Evolutionary conservation across 2,797 vertebrate species (phyloP).

Genomic region (Enteromius fasciolatus): DNA sequence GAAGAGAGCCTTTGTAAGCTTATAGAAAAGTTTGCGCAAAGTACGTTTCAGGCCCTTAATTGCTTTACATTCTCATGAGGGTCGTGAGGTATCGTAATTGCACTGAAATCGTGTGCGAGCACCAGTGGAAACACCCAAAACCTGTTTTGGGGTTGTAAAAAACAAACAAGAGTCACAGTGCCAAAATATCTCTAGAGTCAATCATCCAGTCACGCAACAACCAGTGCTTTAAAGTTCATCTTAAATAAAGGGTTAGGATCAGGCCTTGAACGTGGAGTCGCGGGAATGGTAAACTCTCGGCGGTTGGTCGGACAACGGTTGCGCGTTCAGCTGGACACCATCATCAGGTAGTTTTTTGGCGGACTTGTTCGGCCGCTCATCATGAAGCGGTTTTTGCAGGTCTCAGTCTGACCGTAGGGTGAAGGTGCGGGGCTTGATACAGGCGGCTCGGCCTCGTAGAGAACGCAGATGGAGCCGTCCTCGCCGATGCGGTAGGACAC

Average conservation of each 20-base stretch:
- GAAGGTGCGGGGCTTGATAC: constrained; percentile 32
- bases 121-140: constrained; percentile 49
- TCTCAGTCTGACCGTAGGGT: constrained; percentile 71
- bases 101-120: constrained; percentile 45
- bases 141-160: constrained; percentile 5
- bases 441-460: constrained; percentile 74
- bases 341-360: constrained; percentile 84
- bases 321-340: constrained; percentile 78
- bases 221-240: constrained; percentile 52
- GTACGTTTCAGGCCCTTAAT: background rate
- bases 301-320: constrained; percentile 16
- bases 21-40: background rate
- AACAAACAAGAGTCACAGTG: constrained; percentile 33
- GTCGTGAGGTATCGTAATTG: constrained; percentile 39
- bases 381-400: constrained; percentile 82
- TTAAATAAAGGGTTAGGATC: constrained; percentile 39
- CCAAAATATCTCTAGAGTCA: constrained; percentile 43
- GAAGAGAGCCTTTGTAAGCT: background rate
- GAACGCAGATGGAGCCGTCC: constrained; percentile 86
- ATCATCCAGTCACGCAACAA: constrained; percentile 12
- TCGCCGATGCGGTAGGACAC: constrained; percentile 88
- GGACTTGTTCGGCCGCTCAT: constrained; percentile 75
- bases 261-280: constrained; percentile 37
- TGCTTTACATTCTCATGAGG: constrained; percentile 50
- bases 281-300: constrained; percentile 28